These are phyloP conservation scores for Ginglymostoma cirratum DNA, from an alignment of 2,113 vertebrate species.

Conservation along the genomic window DNA sequence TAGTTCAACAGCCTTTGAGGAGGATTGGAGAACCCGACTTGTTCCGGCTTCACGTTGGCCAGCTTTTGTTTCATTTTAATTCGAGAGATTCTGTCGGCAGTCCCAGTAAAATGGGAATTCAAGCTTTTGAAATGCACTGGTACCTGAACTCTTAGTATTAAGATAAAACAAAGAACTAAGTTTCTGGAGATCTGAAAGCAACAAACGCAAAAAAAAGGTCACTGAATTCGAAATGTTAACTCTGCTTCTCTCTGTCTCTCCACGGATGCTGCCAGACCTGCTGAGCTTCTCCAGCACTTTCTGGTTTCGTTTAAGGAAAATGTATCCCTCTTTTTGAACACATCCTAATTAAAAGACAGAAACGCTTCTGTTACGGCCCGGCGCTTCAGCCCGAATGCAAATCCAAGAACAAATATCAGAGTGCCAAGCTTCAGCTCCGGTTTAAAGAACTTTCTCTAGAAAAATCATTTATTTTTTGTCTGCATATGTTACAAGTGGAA, in stretches of 20 bases:
- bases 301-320: too few relatives aligned
- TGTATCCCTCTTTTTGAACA: not conserved
- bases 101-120: not conserved
- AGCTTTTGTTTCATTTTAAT: too few relatives aligned
- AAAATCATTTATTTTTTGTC: not conserved
- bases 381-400: not conserved
- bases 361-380: not conserved
- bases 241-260: too few relatives aligned
- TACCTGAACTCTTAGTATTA: not conserved
- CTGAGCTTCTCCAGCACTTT: too few relatives aligned
- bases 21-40: fast-evolving
- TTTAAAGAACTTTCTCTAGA: not conserved
- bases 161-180: too few relatives aligned
- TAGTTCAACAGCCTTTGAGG: not conserved
- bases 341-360: too few relatives aligned
- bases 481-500: too few relatives aligned
- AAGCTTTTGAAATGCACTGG: not conserved
- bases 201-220: too few relatives aligned
- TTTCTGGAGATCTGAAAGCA: too few relatives aligned
- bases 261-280: too few relatives aligned
- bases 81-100: not conserved
- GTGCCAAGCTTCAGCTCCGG: not conserved
- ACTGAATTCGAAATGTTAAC: too few relatives aligned
- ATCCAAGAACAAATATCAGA: not conserved
- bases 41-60: not conserved